A percentile compares a stretch with the other conserved stretches of the same genome.
Conservation (phyloP, 53 echinoderm and acorn worm species). For the Luidia sarsii region DNA sequence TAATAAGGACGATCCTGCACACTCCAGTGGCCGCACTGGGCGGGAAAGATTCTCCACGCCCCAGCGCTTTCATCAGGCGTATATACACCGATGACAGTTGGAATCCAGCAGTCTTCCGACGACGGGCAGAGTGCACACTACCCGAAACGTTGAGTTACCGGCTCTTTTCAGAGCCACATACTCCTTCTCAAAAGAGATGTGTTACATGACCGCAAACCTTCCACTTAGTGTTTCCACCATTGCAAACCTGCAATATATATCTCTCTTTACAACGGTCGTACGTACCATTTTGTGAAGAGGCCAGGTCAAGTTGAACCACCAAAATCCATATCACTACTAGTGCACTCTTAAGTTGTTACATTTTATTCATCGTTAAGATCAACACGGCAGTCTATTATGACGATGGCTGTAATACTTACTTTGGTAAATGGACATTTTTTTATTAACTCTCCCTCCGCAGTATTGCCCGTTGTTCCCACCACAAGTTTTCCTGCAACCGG, state of each 20-base stretch:
- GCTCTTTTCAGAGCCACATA: no score
- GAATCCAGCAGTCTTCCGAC: no score
- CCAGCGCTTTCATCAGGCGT: no score
- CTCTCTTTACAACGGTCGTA: neutral
- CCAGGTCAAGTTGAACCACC: neutral
- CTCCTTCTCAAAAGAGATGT: no score
- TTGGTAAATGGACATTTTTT: neutral
- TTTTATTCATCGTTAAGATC: neutral
- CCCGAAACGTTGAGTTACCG: no score
- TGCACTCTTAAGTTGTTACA: neutral
- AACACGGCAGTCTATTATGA: neutral
- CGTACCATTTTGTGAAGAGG: neutral
- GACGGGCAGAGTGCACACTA: no score
- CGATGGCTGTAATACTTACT: neutral
- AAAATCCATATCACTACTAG: neutral
- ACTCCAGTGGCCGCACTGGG: no score
- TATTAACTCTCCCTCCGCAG: neutral
- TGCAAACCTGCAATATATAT: neutral
- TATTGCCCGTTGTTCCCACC: neutral
- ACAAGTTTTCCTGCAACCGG: neutral
- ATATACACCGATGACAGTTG: no score
- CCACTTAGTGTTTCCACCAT: no score
- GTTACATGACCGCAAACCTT: no score
- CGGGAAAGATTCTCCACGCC: no score
- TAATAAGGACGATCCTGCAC: no score